Evolutionary conservation across 2,797 vertebrate species (phyloP).

Genomic region (Buphagus erythrorhynchus): DNA sequence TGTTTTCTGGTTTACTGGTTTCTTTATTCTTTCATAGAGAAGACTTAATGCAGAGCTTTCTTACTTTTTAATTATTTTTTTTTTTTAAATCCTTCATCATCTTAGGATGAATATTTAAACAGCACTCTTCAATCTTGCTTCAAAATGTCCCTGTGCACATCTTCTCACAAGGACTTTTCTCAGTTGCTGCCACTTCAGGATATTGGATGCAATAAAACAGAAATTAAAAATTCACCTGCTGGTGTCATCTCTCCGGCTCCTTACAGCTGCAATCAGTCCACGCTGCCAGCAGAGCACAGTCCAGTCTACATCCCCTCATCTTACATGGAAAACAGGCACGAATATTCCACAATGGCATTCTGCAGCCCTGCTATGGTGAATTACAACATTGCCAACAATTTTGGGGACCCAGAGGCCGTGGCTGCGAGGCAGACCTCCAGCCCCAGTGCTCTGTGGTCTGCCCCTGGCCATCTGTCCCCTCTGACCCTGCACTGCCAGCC

Average conservation of each 20-base stretch:
- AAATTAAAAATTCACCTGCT: conserved; percentile 79
- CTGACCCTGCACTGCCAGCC: conserved; percentile 86
- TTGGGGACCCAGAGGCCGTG: conserved; percentile 73
- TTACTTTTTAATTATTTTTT: background rate
- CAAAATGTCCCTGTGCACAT: conserved; percentile 81
- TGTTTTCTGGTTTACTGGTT: background rate
- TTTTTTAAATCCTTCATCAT: background rate
- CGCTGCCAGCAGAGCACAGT: conserved; percentile 79
- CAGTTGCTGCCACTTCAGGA: conserved; percentile 83
- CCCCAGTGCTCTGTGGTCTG: conserved; percentile 83
- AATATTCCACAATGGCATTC: conserved; percentile 85
- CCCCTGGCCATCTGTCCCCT: conserved; percentile 81
- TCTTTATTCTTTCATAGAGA: background rate
- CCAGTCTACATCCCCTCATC: conserved; percentile 88
- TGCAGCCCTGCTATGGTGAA: conserved; percentile 84
- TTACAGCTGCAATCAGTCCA: conserved; percentile 78
- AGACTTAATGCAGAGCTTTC: background rate
- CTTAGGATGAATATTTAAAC: conserved; percentile 62
- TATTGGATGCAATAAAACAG: conserved; percentile 79
- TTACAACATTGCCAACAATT: conserved; percentile 75
- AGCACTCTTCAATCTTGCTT: conserved; percentile 4
- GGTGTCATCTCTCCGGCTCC: conserved; percentile 68
- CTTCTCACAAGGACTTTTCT: conserved; percentile 78
- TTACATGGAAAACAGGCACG: conserved; percentile 83
- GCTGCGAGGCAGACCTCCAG: conserved; percentile 80